Base-by-base conservation (phyloP, 2,888 invertebrate genomes). In the Hypercompe scribonia region DNA sequence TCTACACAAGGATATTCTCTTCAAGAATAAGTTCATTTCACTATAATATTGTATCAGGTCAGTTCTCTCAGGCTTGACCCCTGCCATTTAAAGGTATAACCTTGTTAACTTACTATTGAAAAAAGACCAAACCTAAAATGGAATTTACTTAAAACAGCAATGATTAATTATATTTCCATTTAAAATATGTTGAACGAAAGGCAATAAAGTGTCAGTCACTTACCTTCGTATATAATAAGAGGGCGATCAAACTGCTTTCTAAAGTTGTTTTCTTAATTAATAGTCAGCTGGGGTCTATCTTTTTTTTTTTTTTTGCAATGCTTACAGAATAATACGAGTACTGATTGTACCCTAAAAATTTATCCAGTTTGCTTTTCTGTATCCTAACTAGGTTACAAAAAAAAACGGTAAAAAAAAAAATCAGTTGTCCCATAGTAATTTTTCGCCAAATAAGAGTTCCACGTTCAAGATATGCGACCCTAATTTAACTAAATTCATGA, bases 81-180 rank as follows among this genome's bases (percentile, higher is more conserved):
- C 7, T 31, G 18, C 28, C 31, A 58, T 28, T 28, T 15, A 58
- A 58, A 15, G 5, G 4, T 15, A 1, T 2, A 34, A 31, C 63
- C 63, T 70, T 63, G 42, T 4, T 36, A 31, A 70, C 28, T 70
- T 70, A 65, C 50, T 36, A 65, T 21, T 15, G 11, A n/a, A 31
- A 50, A 58, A 58, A 68, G 18, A 64, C 24, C 7, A 34, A 33
- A 71, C 42, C 36, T 42, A 31, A 71, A 65, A 58, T 36, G 61
- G n/a, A 33, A 10, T 71, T 67, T 21, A 36, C 64, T 65, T 33
- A 36, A 65, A 65, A 58, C 42, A 68, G 71, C 42, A 69, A 71
- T 74, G 79, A 77, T 82, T 82, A 85, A 84, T 83, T 71, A 71
- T 73, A 79, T 72, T 78, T 70, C 68, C 64, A 67, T 73, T 65